phyloP scores from a whole-genome alignment of 2,888 invertebrate genomes.

The Phalera bucephala region DNA sequence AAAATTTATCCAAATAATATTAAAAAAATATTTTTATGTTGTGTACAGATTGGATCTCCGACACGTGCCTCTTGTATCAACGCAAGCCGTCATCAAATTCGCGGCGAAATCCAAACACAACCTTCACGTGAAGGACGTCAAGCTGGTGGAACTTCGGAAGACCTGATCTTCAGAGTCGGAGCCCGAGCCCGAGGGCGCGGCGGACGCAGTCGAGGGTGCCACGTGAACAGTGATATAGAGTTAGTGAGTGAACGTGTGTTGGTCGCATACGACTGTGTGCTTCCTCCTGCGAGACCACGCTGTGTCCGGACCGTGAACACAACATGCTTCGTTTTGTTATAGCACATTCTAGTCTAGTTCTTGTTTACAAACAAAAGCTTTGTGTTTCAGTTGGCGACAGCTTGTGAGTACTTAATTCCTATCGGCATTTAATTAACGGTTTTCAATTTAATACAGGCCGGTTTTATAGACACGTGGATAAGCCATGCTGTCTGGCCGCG shows the following conservation, averaged over 20 bases:
- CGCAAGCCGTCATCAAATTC: slow-evolving; percentile 92
- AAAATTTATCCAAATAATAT: too few species aligned
- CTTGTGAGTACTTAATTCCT: slow-evolving; percentile 32
- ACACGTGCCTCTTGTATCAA: slow-evolving; percentile 91
- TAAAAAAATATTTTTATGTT: too few species aligned
- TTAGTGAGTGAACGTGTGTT: slow-evolving; percentile 41
- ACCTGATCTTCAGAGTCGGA: slow-evolving; percentile 57
- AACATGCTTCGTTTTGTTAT: slow-evolving; percentile 3
- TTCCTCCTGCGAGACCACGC: slow-evolving; percentile 6
- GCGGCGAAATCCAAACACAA: slow-evolving; percentile 91
- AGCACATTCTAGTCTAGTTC: slow-evolving; percentile 37
- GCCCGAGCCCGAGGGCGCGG: slow-evolving; percentile 6
- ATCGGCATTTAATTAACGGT: slow-evolving; percentile 16
- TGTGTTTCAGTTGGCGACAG: slow-evolving; percentile 22
- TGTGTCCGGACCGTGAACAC: neutral
- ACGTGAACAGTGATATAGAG: slow-evolving; percentile 33
- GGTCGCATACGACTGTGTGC: slow-evolving; percentile 25
- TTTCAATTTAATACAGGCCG: neutral
- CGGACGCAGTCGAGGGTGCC: slow-evolving; percentile 7
- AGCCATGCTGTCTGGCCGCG: too few species aligned
- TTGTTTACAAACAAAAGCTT: slow-evolving; percentile 23
- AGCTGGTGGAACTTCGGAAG: slow-evolving; percentile 86
- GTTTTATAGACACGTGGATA: too few species aligned
- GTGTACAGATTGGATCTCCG: slow-evolving; percentile 87
- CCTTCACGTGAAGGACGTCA: slow-evolving; percentile 90